These are phyloP conservation scores for Panagrolaimus sp. DNA, from an alignment of 1,140 invertebrate genomes.

Conservation along the genomic window DNA sequence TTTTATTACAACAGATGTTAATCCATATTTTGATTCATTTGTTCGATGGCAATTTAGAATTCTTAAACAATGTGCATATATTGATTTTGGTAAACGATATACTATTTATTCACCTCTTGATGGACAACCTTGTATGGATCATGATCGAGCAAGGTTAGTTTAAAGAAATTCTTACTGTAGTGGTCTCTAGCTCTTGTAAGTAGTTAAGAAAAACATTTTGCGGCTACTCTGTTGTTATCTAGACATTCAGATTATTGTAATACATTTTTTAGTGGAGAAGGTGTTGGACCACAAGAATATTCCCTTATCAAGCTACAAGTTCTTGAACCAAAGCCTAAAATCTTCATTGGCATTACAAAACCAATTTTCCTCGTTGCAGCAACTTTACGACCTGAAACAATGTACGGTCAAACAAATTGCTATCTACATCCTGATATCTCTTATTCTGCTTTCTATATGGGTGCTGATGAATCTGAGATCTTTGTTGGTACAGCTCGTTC, in stretches of 20 bases:
- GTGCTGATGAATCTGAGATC: conserved; percentile 66
- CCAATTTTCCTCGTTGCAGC: conserved; percentile 83
- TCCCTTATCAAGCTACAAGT: conserved; percentile 85
- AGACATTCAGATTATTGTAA: no score
- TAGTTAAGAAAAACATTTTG: no score
- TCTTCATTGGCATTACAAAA: conserved; percentile 48
- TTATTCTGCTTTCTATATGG: conserved; percentile 52
- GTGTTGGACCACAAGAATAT: conserved; percentile 94
- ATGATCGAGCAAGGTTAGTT: conserved; percentile 92
- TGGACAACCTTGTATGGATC: conserved; percentile 98
- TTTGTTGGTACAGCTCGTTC: conserved; percentile 80
- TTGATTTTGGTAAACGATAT: conserved; percentile 93
- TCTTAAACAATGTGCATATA: conserved; percentile 78
- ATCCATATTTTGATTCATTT: conserved; percentile 96
- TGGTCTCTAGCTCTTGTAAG: no score
- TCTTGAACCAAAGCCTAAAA: conserved; percentile 63
- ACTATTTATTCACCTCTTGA: conserved; percentile 94
- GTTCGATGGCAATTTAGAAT: conserved; percentile 90
- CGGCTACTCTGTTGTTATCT: no score
- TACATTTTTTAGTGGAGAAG: conserved; percentile 88
- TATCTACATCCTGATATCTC: conserved; percentile 91
- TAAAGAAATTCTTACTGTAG: no score
- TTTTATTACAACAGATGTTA: conserved; percentile 95
- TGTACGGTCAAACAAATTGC: conserved; percentile 99
- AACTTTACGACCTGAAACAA: conserved; percentile 95